Percentiles rank a stretch among this genome's conserved stretches.
phyloP scores from a whole-genome alignment of 1,140 invertebrate species.

The Halictus rubicundus region DNA sequence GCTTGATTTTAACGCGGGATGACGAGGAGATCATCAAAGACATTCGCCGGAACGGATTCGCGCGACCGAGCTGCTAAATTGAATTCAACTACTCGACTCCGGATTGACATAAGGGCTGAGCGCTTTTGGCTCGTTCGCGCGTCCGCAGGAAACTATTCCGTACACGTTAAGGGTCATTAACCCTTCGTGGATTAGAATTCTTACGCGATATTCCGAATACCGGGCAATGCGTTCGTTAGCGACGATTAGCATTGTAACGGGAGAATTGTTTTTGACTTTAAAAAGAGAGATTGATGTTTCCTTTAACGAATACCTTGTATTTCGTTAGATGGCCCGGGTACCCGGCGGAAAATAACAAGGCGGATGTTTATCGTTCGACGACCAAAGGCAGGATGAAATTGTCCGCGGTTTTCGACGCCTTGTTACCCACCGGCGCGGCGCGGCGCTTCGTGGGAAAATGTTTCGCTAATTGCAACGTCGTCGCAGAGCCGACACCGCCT shows the following conservation, averaged over 20 bases:
- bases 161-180: no score
- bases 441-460: slow-evolving; percentile 30
- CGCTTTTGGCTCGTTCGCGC: no score
- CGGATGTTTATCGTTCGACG: slow-evolving; percentile 14
- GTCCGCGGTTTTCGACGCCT: slow-evolving; percentile 21
- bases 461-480: slow-evolving; percentile 59
- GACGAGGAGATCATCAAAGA: slow-evolving; percentile 18
- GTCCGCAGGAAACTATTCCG: no score
- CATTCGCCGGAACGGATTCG: background rate
- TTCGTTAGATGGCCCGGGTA: background rate
- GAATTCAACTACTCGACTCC: background rate
- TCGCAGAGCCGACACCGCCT: slow-evolving; percentile 16
- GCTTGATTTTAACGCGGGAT: slow-evolving; percentile 19
- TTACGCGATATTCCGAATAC: no score
- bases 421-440: slow-evolving; percentile 23
- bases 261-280: slow-evolving; percentile 10
- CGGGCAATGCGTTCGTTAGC: no score
- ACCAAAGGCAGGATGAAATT: slow-evolving; percentile 16
- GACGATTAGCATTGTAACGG: background rate
- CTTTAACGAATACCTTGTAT: background rate
- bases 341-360: background rate
- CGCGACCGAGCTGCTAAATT: background rate
- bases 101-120: background rate
- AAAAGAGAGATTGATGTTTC: slow-evolving; percentile 20
- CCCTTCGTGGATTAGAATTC: no score